A percentile compares a stretch with the other conserved stretches of the same genome.
phyloP scores from a whole-genome alignment of 2,888 invertebrate genomes.

The Cordilura impudica region DNA sequence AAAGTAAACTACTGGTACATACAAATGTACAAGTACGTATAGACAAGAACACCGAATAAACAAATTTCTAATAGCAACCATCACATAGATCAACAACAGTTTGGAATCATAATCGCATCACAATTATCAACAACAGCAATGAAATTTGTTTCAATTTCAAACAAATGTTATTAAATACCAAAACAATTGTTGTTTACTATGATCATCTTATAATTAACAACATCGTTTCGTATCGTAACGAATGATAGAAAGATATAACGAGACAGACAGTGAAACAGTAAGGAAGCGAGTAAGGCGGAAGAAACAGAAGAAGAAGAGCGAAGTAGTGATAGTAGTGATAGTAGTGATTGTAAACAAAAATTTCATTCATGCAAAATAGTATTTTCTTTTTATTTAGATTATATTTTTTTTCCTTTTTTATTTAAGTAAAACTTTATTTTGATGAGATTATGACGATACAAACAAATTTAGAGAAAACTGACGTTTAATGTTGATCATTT shows the following conservation, averaged over 20 bases:
- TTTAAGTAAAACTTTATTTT: conserved; percentile 39
- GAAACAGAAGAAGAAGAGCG: not conserved
- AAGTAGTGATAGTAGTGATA: not conserved
- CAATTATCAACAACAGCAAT: not conserved
- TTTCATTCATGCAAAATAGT: conserved; percentile 41
- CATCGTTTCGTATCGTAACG: not conserved
- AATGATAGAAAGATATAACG: not conserved
- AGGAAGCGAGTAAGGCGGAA: no score
- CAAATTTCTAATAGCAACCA: conserved; percentile 5
- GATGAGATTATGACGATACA: conserved; percentile 26
- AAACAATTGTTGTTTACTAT: conserved; percentile 72
- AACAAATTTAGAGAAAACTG: conserved; percentile 9
- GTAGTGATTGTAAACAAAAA: conserved; percentile 19
- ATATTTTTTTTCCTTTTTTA: conserved; percentile 20
- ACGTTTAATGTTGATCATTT: conserved; percentile 17
- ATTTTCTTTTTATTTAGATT: conserved; percentile 3
- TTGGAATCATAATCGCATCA: conserved; percentile 47
- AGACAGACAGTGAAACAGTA: no score
- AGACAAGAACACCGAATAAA: not conserved
- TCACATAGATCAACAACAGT: conserved; percentile 22
- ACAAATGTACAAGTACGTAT: not conserved
- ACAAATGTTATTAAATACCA: conserved; percentile 73
- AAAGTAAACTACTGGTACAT: conserved; percentile 31
- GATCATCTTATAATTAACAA: conserved; percentile 65
- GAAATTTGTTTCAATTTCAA: conserved; percentile 62